Percentiles rank a stretch among this genome's conserved stretches.
These are phyloP conservation scores for Phycodurus eques DNA, from an alignment of 2,113 vertebrate genomes.

Conservation along the genomic window DNA sequence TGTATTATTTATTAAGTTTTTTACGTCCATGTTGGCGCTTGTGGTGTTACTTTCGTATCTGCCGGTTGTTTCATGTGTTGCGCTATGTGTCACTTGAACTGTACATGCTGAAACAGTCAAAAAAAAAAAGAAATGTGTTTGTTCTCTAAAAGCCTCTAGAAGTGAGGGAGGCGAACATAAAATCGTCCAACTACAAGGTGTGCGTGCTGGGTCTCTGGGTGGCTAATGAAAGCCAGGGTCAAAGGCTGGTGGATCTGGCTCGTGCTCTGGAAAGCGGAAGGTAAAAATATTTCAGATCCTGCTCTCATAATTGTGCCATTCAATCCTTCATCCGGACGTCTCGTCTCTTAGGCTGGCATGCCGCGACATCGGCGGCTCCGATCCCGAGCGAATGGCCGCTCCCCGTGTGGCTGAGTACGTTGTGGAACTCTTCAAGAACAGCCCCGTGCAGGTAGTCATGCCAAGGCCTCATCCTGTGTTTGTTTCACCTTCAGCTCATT, in stretches of 20 bases:
- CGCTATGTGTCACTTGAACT: no score
- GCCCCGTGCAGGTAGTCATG: conserved; percentile 59
- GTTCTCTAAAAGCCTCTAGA: conserved; percentile 68
- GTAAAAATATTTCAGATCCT: conserved; percentile 29
- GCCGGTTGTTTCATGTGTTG: no score
- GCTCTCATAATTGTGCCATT: background rate
- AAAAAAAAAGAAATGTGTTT: background rate
- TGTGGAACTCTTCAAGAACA: conserved; percentile 68
- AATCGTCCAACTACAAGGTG: conserved; percentile 60
- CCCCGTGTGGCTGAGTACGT: conserved; percentile 73
- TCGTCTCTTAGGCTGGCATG: conserved; percentile 65
- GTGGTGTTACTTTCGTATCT: no score
- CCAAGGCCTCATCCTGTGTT: background rate
- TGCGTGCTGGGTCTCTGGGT: conserved; percentile 74
- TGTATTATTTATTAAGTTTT: no score
- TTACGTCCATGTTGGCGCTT: no score
- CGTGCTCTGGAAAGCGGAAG: conserved; percentile 75
- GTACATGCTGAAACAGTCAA: no score
- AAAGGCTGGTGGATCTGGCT: conserved; percentile 54
- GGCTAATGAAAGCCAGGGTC: conserved; percentile 43
- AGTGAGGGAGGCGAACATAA: conserved; percentile 65
- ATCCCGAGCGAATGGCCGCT: conserved; percentile 80
- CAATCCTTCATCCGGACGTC: background rate
- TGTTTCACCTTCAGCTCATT: background rate
- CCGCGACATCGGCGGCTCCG: conserved; percentile 79